phyloP scores from a whole-genome alignment of 2,113 vertebrate genomes.

The Campylorhamphus procurvoides region DNA sequence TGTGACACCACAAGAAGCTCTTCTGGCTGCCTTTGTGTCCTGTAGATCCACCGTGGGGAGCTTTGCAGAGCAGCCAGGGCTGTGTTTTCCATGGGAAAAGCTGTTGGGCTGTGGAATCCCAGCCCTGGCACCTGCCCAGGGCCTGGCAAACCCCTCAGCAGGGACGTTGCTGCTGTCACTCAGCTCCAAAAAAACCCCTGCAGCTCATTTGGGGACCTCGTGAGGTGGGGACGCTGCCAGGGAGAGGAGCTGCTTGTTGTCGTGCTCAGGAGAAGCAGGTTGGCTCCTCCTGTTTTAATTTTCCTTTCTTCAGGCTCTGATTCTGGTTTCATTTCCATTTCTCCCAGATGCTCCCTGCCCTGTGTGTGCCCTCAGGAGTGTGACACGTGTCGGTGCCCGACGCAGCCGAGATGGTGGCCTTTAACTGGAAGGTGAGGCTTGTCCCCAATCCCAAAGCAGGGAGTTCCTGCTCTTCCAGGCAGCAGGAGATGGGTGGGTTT shows the following conservation, averaged over 20 bases:
- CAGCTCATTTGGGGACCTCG: background rate
- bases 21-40: background rate
- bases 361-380: background rate
- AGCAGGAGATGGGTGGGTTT: background rate
- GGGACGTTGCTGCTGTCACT: background rate
- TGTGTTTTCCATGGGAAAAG: background rate
- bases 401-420: constrained; percentile 32
- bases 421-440: constrained; percentile 68
- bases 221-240: background rate
- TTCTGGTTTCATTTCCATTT: background rate
- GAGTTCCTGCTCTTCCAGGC: background rate
- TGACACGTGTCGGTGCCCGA: background rate
- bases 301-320: background rate
- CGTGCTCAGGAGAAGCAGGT: background rate
- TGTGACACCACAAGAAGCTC: background rate
- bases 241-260: background rate
- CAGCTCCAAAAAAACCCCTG: background rate
- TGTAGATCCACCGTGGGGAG: accelerated
- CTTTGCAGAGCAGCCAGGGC: background rate
- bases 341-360: background rate
- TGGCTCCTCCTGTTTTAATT: no score
- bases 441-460: background rate
- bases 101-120: background rate
- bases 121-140: background rate
- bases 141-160: background rate